These are phyloP conservation scores for Daktulosphaira vitifoliae DNA, from an alignment of 1,140 invertebrate genomes.

Conservation along the genomic window DNA sequence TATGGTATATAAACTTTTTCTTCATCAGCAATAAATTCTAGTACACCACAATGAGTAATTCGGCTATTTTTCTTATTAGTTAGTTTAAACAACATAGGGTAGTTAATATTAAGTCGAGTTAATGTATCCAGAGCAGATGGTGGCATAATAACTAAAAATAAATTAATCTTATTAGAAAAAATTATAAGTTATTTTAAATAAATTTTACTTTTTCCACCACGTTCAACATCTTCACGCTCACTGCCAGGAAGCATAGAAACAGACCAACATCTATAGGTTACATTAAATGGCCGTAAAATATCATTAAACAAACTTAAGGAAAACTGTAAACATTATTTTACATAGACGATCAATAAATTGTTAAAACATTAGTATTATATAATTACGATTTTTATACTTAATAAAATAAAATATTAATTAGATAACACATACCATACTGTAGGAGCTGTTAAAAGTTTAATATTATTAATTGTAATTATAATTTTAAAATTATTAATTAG, in stretches of 20 bases:
- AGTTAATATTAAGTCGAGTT: slow-evolving; percentile 91
- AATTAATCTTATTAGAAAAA: slow-evolving; percentile 15
- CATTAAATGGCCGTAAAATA: slow-evolving; percentile 68
- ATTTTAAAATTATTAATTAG: no score
- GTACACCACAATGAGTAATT: slow-evolving; percentile 91
- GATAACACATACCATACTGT: no score
- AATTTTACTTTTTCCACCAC: slow-evolving; percentile 86
- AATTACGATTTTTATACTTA: no score
- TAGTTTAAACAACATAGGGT: slow-evolving; percentile 98
- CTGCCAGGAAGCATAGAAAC: slow-evolving; percentile 92
- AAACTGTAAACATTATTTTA: neutral
- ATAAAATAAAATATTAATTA: no score
- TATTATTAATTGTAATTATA: no score
- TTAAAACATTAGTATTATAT: no score
- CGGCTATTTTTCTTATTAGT: slow-evolving; percentile 78
- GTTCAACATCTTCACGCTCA: slow-evolving; percentile 90
- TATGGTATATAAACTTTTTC: slow-evolving; percentile 95
- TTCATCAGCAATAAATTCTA: slow-evolving; percentile 99
- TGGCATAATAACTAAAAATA: slow-evolving; percentile 84
- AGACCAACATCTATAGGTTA: slow-evolving; percentile 81
- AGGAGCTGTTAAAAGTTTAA: no score
- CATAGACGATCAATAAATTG: no score
- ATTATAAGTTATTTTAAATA: slow-evolving; percentile 1
- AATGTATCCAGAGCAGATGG: slow-evolving; percentile 88
- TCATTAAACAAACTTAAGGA: slow-evolving; percentile 60